These are phyloP conservation scores for Sicus ferrugineus DNA, from an alignment of 2,888 invertebrate species.

Conservation along the genomic window DNA sequence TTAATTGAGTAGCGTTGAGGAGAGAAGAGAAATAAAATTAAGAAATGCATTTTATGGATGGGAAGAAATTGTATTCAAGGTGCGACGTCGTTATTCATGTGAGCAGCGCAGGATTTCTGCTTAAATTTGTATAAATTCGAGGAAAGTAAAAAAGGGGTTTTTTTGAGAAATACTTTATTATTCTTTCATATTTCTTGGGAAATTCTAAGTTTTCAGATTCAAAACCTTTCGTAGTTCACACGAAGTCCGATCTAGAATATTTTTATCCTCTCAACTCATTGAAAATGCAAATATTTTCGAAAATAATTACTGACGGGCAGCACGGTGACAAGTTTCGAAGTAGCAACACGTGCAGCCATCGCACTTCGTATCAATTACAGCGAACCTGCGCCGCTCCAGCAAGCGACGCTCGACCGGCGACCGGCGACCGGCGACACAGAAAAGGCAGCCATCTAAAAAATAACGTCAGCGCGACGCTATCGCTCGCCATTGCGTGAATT, in stretches of 20 bases:
- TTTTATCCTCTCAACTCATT: constrained; percentile 10
- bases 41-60: not conserved
- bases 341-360: not conserved
- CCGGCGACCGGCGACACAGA: not conserved
- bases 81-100: no score
- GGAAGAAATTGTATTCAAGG: no score
- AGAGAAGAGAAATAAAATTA: not conserved
- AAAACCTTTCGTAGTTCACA: not conserved
- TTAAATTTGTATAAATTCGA: no score
- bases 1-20: not conserved
- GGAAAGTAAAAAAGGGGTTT: no score
- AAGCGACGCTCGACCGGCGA: not conserved
- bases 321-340: constrained; percentile 12
- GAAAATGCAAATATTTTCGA: constrained; percentile 29
- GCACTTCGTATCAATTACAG: constrained; percentile 17
- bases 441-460: not conserved
- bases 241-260: no score
- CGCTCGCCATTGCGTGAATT: constrained; percentile 58
- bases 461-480: constrained; percentile 16
- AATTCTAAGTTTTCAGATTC: not conserved
- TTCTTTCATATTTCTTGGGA: no score
- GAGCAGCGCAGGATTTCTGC: no score
- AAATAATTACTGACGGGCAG: constrained; percentile 17
- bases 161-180: no score
- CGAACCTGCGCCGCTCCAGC: not conserved